Evolutionary conservation across 2,888 invertebrate species (phyloP).

Genomic region (Steinernema scapterisci): DNA sequence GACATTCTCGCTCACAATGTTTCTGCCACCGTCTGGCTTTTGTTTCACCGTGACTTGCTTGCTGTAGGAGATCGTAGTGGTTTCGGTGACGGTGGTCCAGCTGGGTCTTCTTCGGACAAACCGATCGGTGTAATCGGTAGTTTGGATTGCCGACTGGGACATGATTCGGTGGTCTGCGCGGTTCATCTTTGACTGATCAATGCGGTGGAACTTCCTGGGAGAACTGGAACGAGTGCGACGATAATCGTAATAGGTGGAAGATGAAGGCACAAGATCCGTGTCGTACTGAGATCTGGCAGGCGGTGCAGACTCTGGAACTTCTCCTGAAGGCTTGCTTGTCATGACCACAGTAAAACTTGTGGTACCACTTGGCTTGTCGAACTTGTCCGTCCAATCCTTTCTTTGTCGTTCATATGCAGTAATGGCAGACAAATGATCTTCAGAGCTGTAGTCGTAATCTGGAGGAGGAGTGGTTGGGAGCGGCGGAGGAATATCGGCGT

Average conservation of each 20-base stretch:
- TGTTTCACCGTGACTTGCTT: slow-evolving; percentile 46
- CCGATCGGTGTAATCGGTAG: neutral
- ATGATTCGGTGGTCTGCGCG: slow-evolving; percentile 3
- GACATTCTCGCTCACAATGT: slow-evolving; percentile 45
- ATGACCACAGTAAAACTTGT: slow-evolving; percentile 4
- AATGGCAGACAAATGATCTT: neutral
- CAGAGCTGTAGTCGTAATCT: slow-evolving; percentile 22
- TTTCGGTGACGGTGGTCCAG: slow-evolving; percentile 63
- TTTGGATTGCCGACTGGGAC: slow-evolving; percentile 19
- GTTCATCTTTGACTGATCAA: neutral
- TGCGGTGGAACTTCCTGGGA: slow-evolving; percentile 12
- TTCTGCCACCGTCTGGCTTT: slow-evolving; percentile 38
- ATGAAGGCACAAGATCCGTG: no score
- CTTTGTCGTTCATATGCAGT: neutral
- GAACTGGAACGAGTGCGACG: slow-evolving; percentile 18
- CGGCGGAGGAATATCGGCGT: neutral
- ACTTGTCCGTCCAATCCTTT: neutral
- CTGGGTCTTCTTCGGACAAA: slow-evolving; percentile 42
- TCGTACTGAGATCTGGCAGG: neutral
- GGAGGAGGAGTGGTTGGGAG: neutral
- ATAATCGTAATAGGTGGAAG: neutral
- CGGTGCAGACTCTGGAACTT: no score
- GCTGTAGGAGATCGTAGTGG: slow-evolving; percentile 59
- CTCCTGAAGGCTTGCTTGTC: neutral
- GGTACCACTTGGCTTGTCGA: neutral